Evolutionary conservation across 2,113 vertebrate species (phyloP), one percentile per base, ranked within the genome.

Genomic region (Dromas ardeola): DNA sequence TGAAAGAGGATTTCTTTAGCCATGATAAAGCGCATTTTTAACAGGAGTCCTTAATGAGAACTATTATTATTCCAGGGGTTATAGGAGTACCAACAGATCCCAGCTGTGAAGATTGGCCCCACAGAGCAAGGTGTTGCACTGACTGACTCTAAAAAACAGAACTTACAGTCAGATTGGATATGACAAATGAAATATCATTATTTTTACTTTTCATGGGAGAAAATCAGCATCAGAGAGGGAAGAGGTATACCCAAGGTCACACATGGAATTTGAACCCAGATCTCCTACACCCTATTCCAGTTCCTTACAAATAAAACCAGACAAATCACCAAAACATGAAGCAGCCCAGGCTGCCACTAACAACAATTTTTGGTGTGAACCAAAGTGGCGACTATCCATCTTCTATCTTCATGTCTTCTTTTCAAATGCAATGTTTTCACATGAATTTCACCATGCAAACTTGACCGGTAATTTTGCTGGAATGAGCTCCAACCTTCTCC

Each of bases 21-120:
- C n/a, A 53, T 80, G 66, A 74, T 77, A 93, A 91, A 90, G 32
- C n/a, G 73, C 50, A 59, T 85, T 96, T 96, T 88, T 59, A 85
- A 76, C n/a, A 42, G 26, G 12, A 85, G 63, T 80, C 18, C 11
- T 74, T 93, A 91, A 94, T 90, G 29, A 91, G 58, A 93, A 45
- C 32, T 88, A 38, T 34, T 90, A 55, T 82, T 93, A 66, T 86
- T 86, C 30, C 34, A 30, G 63, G 26, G 70, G 40, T 84, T 91
- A 70, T 36, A 82, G 21, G 42, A 80, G 23, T 58, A 63, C 18
- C 32, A 58, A 34, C 23, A 83, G 74, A 66, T 36, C 43, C 53
- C 66, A 90, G 32, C 18, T 63, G 70, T 81, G 71, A 93, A 66
- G 47, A 38, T 13, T 20, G 26, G 62, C 11, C 70, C 78, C 81